These are phyloP conservation scores for Apeira syringaria DNA, from an alignment of 2,888 invertebrate species.

Conservation along the genomic window DNA sequence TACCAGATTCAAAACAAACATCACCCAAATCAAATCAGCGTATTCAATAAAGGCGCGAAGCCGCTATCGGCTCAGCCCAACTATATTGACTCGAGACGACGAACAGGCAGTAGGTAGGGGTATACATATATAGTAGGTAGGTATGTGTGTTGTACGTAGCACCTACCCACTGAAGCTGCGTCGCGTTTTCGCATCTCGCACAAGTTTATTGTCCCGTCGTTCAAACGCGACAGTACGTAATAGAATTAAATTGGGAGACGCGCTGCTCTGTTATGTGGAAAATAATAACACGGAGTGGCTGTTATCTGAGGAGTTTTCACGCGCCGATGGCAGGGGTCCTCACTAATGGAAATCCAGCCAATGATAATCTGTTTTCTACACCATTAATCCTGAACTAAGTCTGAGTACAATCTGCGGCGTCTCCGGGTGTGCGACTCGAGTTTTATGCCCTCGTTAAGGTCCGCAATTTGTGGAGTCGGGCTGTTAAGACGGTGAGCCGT, in stretches of 20 bases:
- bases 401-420: slow-evolving; percentile 81
- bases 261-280: slow-evolving; percentile 80
- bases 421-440: slow-evolving; percentile 75
- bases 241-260: slow-evolving; percentile 81
- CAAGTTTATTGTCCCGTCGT: slow-evolving; percentile 78
- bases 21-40: slow-evolving; percentile 52
- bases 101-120: slow-evolving; percentile 5
- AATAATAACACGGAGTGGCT: slow-evolving; percentile 79
- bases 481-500: slow-evolving; percentile 75
- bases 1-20: slow-evolving; percentile 43
- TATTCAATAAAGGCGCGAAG: slow-evolving; percentile 49
- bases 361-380: slow-evolving; percentile 85
- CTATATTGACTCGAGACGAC: slow-evolving; percentile 33
- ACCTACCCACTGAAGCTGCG: slow-evolving; percentile 18
- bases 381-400: slow-evolving; percentile 84
- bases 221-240: slow-evolving; percentile 80
- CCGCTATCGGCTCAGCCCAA: slow-evolving; percentile 35
- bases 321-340: slow-evolving; percentile 80
- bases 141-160: background rate
- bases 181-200: slow-evolving; percentile 55
- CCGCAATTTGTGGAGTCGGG: slow-evolving; percentile 83
- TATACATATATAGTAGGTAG: slow-evolving; percentile 2
- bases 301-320: slow-evolving; percentile 77
- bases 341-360: slow-evolving; percentile 80
- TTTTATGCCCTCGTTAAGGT: slow-evolving; percentile 83